Conservation (phyloP, 2,797 vertebrate species). For the Sebastes vulpes region DNA sequence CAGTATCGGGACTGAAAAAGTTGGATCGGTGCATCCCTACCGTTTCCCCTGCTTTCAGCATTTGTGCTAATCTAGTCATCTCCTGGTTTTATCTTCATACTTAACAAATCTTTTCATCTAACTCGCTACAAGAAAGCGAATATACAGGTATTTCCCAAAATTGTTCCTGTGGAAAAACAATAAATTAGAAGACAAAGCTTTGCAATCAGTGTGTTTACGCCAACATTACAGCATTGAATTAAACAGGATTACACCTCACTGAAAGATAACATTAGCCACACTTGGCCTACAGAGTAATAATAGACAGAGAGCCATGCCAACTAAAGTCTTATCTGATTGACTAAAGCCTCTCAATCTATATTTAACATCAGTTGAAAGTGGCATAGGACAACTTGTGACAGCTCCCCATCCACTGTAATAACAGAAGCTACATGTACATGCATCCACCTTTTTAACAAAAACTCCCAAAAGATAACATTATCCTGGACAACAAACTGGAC, state of each 20-base stretch:
- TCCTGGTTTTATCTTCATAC: background rate
- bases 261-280: background rate
- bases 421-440: background rate
- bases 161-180: background rate
- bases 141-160: background rate
- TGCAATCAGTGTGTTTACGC: background rate
- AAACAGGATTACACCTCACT: background rate
- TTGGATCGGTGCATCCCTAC: too few species aligned
- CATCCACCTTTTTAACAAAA: background rate
- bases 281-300: conserved; percentile 33
- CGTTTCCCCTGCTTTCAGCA: background rate
- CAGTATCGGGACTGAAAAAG: too few species aligned
- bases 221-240: background rate
- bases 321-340: conserved; percentile 37
- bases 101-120: background rate
- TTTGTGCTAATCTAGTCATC: background rate
- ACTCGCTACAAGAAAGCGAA: background rate
- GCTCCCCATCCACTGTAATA: background rate
- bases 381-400: background rate
- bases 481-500: background rate
- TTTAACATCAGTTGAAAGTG: conserved; percentile 41
- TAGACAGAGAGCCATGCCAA: conserved; percentile 15
- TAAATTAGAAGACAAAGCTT: background rate
- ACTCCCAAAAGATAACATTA: background rate
- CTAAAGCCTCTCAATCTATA: conserved; percentile 58